These are phyloP conservation scores for Achlya flavicornis DNA, from an alignment of 2,888 invertebrate genomes.

Conservation along the genomic window DNA sequence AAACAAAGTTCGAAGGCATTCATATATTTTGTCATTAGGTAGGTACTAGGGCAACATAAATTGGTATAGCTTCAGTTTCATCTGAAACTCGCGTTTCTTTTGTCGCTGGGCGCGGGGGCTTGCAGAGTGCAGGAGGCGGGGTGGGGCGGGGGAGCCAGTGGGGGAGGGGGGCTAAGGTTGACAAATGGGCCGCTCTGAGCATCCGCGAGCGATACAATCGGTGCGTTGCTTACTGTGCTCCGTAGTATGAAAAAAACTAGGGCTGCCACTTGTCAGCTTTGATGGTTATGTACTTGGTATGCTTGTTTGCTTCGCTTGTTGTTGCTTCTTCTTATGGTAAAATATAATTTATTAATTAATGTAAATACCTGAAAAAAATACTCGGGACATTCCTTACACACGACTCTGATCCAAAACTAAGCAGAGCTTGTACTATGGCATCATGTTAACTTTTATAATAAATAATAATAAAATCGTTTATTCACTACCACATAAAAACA, in stretches of 20 bases:
- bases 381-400: too few species aligned
- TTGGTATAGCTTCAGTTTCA: slow-evolving; percentile 72
- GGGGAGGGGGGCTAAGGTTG: slow-evolving; percentile 72
- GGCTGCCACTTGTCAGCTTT: slow-evolving; percentile 52
- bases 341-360: too few species aligned
- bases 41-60: slow-evolving; percentile 56
- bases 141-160: slow-evolving; percentile 35
- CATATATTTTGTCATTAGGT: neutral
- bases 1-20: too few species aligned
- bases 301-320: too few species aligned
- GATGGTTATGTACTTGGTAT: neutral
- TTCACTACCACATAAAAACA: too few species aligned
- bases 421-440: too few species aligned
- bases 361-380: too few species aligned
- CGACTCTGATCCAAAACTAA: too few species aligned
- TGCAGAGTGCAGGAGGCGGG: slow-evolving; percentile 34
- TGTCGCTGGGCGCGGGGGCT: slow-evolving; percentile 38
- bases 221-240: slow-evolving; percentile 84
- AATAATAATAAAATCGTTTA: too few species aligned
- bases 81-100: slow-evolving; percentile 72
- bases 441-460: too few species aligned
- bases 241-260: slow-evolving; percentile 85
- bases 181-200: slow-evolving; percentile 84
- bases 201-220: slow-evolving; percentile 83
- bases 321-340: too few species aligned